These are phyloP conservation scores for Apodemia mormo DNA, from an alignment of 2,888 invertebrate genomes.

Conservation along the genomic window DNA sequence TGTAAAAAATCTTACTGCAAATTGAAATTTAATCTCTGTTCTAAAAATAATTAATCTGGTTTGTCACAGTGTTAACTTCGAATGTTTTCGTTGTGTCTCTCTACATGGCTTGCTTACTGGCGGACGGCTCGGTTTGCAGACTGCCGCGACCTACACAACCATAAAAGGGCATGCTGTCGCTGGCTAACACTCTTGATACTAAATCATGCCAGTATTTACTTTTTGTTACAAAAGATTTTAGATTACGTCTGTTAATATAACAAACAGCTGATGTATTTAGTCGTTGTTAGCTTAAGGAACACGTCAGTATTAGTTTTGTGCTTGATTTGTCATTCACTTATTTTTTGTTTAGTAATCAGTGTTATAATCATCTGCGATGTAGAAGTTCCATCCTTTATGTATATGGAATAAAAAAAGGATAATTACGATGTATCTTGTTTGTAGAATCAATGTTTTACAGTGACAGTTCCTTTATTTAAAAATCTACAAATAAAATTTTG, in stretches of 20 bases:
- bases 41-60: background rate
- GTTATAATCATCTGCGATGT: no score
- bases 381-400: no score
- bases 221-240: slow-evolving; percentile 44
- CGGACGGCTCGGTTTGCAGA: slow-evolving; percentile 11
- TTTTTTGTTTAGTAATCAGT: background rate
- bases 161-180: slow-evolving; percentile 58
- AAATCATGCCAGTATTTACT: slow-evolving; percentile 67
- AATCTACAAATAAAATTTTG: no score
- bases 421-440: no score
- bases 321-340: background rate
- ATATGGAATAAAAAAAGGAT: no score
- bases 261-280: background rate
- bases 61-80: slow-evolving; percentile 22
- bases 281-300: background rate
- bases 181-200: slow-evolving; percentile 40
- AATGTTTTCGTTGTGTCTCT: slow-evolving; percentile 39
- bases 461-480: no score
- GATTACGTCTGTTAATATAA: slow-evolving; percentile 13
- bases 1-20: no score
- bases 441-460: no score
- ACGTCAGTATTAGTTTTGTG: background rate
- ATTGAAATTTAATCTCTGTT: background rate
- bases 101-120: slow-evolving; percentile 49
- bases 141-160: slow-evolving; percentile 16